Conservation (phyloP, 2,888 invertebrate genomes). For the Formica aserva region DNA sequence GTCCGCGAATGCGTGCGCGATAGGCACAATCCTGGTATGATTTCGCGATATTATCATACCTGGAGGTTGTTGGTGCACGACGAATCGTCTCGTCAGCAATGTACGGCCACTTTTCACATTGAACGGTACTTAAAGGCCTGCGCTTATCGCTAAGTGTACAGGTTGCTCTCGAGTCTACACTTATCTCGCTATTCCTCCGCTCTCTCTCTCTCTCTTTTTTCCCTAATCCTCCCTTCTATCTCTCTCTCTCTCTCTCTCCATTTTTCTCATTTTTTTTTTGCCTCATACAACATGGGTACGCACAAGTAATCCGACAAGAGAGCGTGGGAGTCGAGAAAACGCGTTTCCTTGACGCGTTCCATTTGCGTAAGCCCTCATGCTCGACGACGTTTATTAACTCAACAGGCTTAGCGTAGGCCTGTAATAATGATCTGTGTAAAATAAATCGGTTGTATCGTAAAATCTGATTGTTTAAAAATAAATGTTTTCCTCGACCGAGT, state of each 20-base stretch:
- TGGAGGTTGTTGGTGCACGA: slow-evolving; percentile 59
- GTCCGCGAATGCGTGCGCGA: slow-evolving; percentile 35
- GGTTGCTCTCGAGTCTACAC: slow-evolving; percentile 59
- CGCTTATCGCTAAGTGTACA: slow-evolving; percentile 62
- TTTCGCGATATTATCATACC: slow-evolving; percentile 61
- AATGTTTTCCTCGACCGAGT: not conserved
- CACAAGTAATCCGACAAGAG: slow-evolving; percentile 51
- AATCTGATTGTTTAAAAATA: slow-evolving; percentile 28
- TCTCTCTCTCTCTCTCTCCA: not conserved
- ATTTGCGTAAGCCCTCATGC: slow-evolving; percentile 61
- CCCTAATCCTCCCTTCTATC: not conserved
- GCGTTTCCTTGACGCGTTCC: slow-evolving; percentile 65
- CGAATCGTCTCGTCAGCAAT: slow-evolving; percentile 60
- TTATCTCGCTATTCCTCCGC: slow-evolving; percentile 42
- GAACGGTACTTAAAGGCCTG: slow-evolving; percentile 59
- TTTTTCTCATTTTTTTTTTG: slow-evolving; percentile 19
- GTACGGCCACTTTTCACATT: slow-evolving; percentile 58
- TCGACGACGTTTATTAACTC: slow-evolving; percentile 64
- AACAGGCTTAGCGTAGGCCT: slow-evolving; percentile 57
- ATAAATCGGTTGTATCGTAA: slow-evolving; percentile 57
- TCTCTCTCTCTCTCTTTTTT: not conserved
- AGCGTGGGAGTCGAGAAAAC: slow-evolving; percentile 72
- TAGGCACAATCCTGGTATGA: slow-evolving; percentile 42
- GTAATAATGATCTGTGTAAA: slow-evolving; percentile 62
- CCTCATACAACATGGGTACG: slow-evolving; percentile 14